These are phyloP conservation scores for Phrixothrix hirtus DNA, from an alignment of 2,888 invertebrate species.

Conservation along the genomic window DNA sequence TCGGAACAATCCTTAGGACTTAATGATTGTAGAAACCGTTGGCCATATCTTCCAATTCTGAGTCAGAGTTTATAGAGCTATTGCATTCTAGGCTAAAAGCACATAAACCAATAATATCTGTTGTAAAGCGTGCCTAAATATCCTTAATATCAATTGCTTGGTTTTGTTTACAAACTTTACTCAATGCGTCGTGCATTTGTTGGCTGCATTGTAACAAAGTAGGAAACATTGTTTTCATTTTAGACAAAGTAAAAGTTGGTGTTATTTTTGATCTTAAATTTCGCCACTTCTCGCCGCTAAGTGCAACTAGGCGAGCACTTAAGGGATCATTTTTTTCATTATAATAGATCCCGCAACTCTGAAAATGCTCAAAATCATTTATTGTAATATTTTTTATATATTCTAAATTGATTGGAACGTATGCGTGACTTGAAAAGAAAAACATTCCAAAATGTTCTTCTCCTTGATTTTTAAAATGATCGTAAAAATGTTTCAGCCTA, in stretches of 20 bases:
- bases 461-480: too few relatives aligned
- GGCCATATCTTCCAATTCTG: slow-evolving; percentile 47
- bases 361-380: too few relatives aligned
- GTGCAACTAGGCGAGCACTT: neutral
- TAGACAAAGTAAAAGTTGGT: slow-evolving; percentile 1
- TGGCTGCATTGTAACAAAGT: neutral
- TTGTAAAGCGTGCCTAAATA: slow-evolving; percentile 1
- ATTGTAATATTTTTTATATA: too few relatives aligned
- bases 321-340: slow-evolving; percentile 1
- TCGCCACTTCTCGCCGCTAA: neutral
- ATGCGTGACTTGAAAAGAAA: too few relatives aligned
- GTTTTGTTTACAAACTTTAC: neutral
- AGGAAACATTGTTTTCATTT: slow-evolving; percentile 1
- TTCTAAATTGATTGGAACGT: too few relatives aligned
- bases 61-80: slow-evolving; percentile 37
- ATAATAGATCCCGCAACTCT: too few relatives aligned
- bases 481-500: too few relatives aligned
- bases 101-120: slow-evolving; percentile 15
- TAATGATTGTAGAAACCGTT: too few relatives aligned
- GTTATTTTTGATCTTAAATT: neutral
- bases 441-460: too few relatives aligned
- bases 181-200: neutral
- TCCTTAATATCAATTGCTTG: slow-evolving; percentile 20
- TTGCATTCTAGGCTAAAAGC: neutral
- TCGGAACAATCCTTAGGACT: too few relatives aligned